Base-by-base conservation (phyloP, 1,140 invertebrate genomes). In the Ectropis grisescens region DNA sequence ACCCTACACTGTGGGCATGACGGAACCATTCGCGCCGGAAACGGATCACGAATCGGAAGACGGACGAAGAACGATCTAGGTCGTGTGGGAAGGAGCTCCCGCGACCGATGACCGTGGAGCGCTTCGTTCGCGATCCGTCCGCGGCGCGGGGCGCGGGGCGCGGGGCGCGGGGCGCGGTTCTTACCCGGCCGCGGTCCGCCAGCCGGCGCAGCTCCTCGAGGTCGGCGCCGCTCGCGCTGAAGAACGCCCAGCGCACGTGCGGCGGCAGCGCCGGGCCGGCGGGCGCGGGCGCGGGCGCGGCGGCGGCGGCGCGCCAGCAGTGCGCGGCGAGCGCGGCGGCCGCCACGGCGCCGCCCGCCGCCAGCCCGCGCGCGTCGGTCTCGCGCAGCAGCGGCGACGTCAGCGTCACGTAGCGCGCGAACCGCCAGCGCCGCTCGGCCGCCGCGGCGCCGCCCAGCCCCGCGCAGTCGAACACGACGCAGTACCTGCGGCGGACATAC, bases 381-480 rank as follows among this genome's bases (percentile, higher is more conserved):
- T 95, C 93, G 36, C 84, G 84, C 46, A 98, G 70, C 34, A 97
- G 57, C 1, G 96, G 95, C 12, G 92, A 88, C 32, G 90, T 90
- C 33, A 98, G 84, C 11, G 93, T 94, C 37, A 98, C 90, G 61
- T 92, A 97, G 44, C 89, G 90, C 22, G 85, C 76, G 58, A 88
- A 90, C n/a, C 85, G 76, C 83, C 91, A 93, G 12, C 84, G 80
- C 39, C 88, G 88, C 14, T 78, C 66, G 27, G 85, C 76, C 4
- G 90, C 85, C 47, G 71, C 65, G 16, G 83, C 75, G 1, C 85
- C 72, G 6, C 89, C 89, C 39, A 90, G 84, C 34, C 94, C 94
- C 11, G 91, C 88, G 40, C 92, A 92, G 78, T 97, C 94, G 23
- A 97, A 64, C 35, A 97, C 91, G 29, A 94, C 87, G 55, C 95